phyloP scores from a whole-genome alignment of 1,140 invertebrate genomes.

The Drosophila triauraria region DNA sequence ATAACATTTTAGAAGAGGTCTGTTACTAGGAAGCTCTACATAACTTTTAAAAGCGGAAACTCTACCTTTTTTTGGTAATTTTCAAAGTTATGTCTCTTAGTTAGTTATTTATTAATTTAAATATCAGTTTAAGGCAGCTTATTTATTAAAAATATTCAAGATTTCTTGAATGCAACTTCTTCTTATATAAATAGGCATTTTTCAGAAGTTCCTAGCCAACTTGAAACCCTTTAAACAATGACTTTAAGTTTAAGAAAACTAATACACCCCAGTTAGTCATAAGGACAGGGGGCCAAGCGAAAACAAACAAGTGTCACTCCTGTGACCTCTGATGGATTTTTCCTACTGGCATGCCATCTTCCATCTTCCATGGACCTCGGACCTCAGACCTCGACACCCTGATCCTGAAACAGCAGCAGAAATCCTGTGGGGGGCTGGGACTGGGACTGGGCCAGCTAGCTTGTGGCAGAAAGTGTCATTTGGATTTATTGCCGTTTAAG shows the following conservation, averaged over 20 bases:
- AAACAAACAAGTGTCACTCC: constrained; percentile 36
- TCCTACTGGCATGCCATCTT: constrained; percentile 15
- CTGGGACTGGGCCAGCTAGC: background rate
- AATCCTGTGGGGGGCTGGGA: background rate
- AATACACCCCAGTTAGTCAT: background rate
- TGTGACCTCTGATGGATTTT: constrained; percentile 41
- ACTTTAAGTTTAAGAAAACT: background rate
- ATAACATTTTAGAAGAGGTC: too few relatives aligned
- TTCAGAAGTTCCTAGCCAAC: too few relatives aligned
- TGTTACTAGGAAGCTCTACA: too few relatives aligned
- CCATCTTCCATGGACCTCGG: constrained; percentile 31
- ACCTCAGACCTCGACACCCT: constrained; percentile 24
- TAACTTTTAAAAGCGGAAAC: too few relatives aligned
- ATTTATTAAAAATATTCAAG: too few relatives aligned
- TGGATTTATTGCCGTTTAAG: constrained; percentile 56
- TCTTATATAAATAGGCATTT: too few relatives aligned
- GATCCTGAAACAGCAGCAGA: constrained; percentile 21
- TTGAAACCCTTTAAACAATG: too few relatives aligned
- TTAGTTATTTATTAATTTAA: too few relatives aligned
- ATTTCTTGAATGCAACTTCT: too few relatives aligned
- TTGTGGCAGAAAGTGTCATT: constrained; percentile 42
- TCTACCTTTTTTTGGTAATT: too few relatives aligned
- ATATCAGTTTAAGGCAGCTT: too few relatives aligned
- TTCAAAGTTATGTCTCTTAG: too few relatives aligned
- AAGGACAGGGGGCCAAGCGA: constrained; percentile 2